Evolutionary conservation across 2,113 vertebrate species (phyloP).

Genomic region (Amazona vittata): DNA sequence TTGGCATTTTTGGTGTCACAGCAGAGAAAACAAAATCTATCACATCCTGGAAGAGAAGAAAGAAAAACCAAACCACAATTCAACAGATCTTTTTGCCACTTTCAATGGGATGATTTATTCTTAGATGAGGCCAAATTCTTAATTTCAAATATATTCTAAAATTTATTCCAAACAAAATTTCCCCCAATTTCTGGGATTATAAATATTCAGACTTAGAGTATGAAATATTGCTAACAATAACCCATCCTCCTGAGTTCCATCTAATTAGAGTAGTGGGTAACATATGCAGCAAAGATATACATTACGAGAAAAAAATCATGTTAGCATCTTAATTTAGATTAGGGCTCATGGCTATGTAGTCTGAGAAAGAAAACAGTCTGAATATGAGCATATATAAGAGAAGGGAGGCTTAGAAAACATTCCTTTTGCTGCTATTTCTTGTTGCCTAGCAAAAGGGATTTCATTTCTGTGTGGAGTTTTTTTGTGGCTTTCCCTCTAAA

Average conservation of each 20-base stretch:
- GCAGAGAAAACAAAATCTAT: slow-evolving; percentile 82
- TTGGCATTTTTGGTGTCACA: slow-evolving; percentile 81
- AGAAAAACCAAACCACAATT: neutral
- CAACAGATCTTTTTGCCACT: neutral
- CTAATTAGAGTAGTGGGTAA: neutral
- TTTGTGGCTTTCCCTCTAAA: neutral
- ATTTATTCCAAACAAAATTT: neutral
- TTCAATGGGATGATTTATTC: neutral
- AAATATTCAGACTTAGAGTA: neutral
- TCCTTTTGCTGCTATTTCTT: neutral
- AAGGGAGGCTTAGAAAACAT: neutral
- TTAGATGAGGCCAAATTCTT: neutral
- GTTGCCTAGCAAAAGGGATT: neutral
- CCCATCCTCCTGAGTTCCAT: neutral
- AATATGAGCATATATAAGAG: neutral
- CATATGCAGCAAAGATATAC: neutral
- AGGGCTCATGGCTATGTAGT: neutral
- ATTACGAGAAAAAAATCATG: neutral
- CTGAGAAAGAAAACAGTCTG: neutral
- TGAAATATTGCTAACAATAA: neutral
- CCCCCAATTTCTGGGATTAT: neutral
- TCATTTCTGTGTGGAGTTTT: neutral
- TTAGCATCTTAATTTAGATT: neutral
- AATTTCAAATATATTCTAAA: neutral
- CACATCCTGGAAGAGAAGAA: slow-evolving; percentile 71